A percentile compares a stretch with the other conserved stretches of the same genome.
Conservation (phyloP, 2,113 vertebrate species). For the Acanthisitta chloris region DNA sequence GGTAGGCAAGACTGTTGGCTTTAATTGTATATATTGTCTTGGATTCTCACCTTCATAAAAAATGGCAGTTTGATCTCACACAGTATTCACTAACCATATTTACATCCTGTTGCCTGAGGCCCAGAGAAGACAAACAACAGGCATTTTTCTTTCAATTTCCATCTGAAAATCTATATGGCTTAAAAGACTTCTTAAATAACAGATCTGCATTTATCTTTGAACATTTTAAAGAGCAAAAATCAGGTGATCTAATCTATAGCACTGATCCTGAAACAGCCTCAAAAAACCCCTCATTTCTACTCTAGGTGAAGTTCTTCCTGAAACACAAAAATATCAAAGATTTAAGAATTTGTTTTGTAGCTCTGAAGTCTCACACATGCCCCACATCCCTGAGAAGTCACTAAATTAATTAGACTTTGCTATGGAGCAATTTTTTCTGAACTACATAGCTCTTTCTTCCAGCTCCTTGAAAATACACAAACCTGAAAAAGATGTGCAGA, state of each 20-base stretch:
- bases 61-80: not conserved
- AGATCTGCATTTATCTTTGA: not conserved
- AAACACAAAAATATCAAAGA: not conserved
- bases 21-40: conserved; percentile 50
- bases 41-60: conserved; percentile 44
- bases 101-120: conserved; percentile 2
- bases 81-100: conserved; percentile 13
- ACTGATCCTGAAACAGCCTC: not conserved
- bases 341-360: not conserved
- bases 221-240: not conserved
- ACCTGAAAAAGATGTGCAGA: not conserved
- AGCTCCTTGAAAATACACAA: not conserved
- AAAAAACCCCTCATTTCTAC: not conserved
- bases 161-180: not conserved
- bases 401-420: not conserved
- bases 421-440: not conserved
- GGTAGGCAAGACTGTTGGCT: conserved; percentile 15
- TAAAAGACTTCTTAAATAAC: not conserved
- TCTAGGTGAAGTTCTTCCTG: not conserved
- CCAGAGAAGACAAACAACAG: not conserved
- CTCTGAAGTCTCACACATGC: not conserved
- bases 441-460: not conserved
- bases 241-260: not conserved
- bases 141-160: conserved; percentile 9
- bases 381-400: not conserved